phyloP scores from a whole-genome alignment of 2,797 vertebrate genomes.

The Hipposideros larvatus region DNA sequence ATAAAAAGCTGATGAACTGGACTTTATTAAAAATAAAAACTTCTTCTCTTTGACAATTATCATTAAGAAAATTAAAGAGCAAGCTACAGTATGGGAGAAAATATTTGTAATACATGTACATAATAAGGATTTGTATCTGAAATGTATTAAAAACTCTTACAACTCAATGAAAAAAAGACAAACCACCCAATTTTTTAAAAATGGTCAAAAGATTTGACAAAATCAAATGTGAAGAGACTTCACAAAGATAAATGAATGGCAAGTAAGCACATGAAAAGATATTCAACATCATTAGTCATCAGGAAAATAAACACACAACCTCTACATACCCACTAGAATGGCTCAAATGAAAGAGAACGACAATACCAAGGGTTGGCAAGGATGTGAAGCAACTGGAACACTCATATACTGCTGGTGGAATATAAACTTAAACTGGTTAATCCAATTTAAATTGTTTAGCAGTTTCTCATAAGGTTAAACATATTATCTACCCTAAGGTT shows the following conservation, averaged over 20 bases:
- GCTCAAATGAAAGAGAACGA: background rate
- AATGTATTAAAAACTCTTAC: background rate
- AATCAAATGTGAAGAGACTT: background rate
- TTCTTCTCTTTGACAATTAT: background rate
- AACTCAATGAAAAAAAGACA: background rate
- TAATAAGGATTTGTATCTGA: background rate
- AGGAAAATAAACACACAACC: background rate
- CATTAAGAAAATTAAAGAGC: conserved; percentile 4
- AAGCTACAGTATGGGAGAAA: background rate
- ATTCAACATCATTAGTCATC: background rate
- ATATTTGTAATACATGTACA: background rate
- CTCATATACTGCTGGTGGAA: background rate
- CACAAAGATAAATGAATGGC: background rate
- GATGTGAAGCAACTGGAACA: background rate
- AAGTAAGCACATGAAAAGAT: background rate
- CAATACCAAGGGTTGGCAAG: background rate
- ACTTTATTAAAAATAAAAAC: background rate
- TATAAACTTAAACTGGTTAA: conserved; percentile 5
- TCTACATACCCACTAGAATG: background rate
- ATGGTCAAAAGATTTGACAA: background rate
- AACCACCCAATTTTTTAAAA: background rate
- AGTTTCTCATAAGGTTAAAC: background rate
- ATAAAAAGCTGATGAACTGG: background rate
- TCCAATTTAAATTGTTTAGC: background rate
- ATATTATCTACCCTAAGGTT: background rate